Evolutionary conservation across 35 echinoderm and acorn worm genomes (phyloP).

Genomic region (Antedon bifida): DNA sequence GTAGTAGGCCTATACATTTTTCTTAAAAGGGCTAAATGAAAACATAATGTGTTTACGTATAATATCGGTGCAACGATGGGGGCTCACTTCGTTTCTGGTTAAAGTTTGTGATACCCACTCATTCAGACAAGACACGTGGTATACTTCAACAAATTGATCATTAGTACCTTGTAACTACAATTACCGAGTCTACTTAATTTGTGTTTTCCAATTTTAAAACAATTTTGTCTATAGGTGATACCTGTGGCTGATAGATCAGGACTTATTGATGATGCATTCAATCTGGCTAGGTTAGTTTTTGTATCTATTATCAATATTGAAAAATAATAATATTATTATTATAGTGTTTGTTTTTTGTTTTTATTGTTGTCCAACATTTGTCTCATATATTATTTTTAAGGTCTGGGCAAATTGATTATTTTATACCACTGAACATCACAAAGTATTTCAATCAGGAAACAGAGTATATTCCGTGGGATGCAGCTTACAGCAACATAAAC

Average conservation of each 20-base stretch:
- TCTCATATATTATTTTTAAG: too few relatives aligned
- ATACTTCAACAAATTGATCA: too few relatives aligned
- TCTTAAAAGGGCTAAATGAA: not conserved
- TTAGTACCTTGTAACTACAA: too few relatives aligned
- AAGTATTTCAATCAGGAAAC: constrained; percentile 44
- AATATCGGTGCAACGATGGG: not conserved
- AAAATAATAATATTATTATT: too few relatives aligned
- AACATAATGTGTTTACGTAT: not conserved
- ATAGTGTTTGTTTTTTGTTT: too few relatives aligned
- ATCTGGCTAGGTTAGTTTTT: constrained; percentile 52
- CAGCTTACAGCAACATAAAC: constrained; percentile 40
- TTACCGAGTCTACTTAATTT: too few relatives aligned
- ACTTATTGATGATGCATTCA: constrained; percentile 76
- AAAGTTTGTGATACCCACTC: too few relatives aligned
- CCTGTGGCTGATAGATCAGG: constrained; percentile 40
- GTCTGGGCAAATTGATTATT: constrained; percentile 48
- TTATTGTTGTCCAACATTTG: too few relatives aligned
- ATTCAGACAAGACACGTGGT: too few relatives aligned
- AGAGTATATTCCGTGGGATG: constrained; percentile 76
- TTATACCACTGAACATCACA: constrained; percentile 40
- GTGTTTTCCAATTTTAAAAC: not conserved
- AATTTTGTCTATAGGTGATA: constrained; percentile 5
- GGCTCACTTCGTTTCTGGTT: too few relatives aligned
- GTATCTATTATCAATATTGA: too few relatives aligned
- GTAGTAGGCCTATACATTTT: too few relatives aligned